Evolutionary conservation across 2,888 invertebrate genomes (phyloP), one percentile per base, ranked within the genome.

Genomic region (Cerastoderma edule): DNA sequence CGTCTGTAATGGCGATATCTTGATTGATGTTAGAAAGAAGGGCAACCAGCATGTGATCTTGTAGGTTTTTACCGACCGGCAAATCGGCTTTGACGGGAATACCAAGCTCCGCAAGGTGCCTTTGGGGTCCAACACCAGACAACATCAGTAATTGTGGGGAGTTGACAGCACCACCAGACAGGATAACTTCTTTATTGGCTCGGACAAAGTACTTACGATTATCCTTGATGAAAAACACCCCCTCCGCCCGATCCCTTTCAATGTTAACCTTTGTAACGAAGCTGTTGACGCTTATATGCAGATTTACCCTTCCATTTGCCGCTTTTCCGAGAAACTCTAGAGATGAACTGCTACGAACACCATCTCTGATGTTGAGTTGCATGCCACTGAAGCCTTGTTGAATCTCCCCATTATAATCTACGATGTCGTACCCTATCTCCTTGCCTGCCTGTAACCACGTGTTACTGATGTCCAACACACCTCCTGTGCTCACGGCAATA

Each of bases 101-200:
- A 87, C 89, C 85, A 16, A 91, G 77, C 16, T 87, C 85, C 60
- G 90, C 84, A 5, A 93, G 85, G 30, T 92, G 90, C 32, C 87
- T 83, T 27, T 74, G 80, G 2, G 92, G 93, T 32, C 93, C 93
- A 30, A 93, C 86, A 16, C 92, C 92, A 46, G 91, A 91, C 28
- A 91, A 78, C 89, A 93, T 87, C n/a, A 93, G 80, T 5, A 93
- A 75, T 50, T 91, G 89, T 4, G 93, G 91, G 1, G 92, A 90
- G 69, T 91, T 91, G 4, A 93, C 87, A 24, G 91, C 85, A 5
- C 93, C 93, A 4, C 91, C 92, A 44, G 89, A 89, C n/a, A 92
- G 83, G 32, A 91, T 88, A 22, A 92, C 88, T 80, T 89, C 88
- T 74, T 85, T 84, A 32, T 78, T 75, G 48, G 88, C 87, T 67